Percentiles rank a stretch among this genome's conserved stretches.
These are phyloP conservation scores for Campaea margaritaria DNA, from an alignment of 2,888 invertebrate genomes.

Conservation along the genomic window DNA sequence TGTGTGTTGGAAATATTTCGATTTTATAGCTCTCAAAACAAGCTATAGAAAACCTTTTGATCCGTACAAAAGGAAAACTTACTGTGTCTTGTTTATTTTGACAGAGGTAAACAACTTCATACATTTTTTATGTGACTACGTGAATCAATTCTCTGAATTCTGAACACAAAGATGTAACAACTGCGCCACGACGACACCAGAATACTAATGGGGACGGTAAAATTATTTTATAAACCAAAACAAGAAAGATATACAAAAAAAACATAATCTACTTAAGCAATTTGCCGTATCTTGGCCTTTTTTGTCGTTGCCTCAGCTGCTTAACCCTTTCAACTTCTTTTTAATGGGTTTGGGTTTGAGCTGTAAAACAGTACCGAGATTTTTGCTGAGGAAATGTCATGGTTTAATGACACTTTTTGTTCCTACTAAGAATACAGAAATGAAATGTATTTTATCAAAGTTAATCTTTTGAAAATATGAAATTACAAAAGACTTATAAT, in stretches of 20 bases:
- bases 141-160: slow-evolving; percentile 42
- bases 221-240: slow-evolving; percentile 46
- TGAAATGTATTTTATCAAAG: background rate
- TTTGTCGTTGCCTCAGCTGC: slow-evolving; percentile 49
- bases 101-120: slow-evolving; percentile 43
- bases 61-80: slow-evolving; percentile 33
- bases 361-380: slow-evolving; percentile 45
- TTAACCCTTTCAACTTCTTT: slow-evolving; percentile 52
- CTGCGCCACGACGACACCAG: slow-evolving; percentile 38
- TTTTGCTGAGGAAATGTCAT: slow-evolving; percentile 34
- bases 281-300: slow-evolving; percentile 49
- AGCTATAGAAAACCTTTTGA: slow-evolving; percentile 38
- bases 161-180: slow-evolving; percentile 39
- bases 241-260: slow-evolving; percentile 43
- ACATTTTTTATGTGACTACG: slow-evolving; percentile 38
- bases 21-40: slow-evolving; percentile 33
- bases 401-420: slow-evolving; percentile 12
- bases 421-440: background rate
- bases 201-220: slow-evolving; percentile 42
- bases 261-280: slow-evolving; percentile 49
- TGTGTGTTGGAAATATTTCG: slow-evolving; percentile 29
- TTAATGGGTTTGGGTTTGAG: slow-evolving; percentile 52
- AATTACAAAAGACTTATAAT: background rate
- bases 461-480: background rate
- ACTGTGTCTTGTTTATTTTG: slow-evolving; percentile 42